These are phyloP conservation scores for Chionoecetes opilio DNA, from an alignment of 1,140 invertebrate species.

Conservation along the genomic window DNA sequence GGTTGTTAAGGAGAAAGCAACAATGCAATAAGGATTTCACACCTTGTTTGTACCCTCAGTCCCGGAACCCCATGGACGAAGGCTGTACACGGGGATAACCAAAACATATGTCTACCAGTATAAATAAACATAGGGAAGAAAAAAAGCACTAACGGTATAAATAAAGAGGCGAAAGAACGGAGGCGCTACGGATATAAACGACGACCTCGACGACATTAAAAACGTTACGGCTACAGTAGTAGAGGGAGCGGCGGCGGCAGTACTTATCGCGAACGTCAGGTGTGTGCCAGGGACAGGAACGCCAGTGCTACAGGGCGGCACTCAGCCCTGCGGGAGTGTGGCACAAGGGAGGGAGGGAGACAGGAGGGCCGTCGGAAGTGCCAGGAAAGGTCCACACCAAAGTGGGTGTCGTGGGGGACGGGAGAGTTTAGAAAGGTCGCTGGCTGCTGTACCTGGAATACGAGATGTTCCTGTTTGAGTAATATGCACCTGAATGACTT, in stretches of 20 bases:
- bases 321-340: background rate
- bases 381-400: constrained; percentile 25
- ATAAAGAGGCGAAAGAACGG: constrained; percentile 18
- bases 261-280: constrained; percentile 18
- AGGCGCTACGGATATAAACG: constrained; percentile 27
- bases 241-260: constrained; percentile 12
- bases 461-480: background rate
- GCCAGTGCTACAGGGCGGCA: constrained; percentile 1
- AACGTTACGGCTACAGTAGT: constrained; percentile 28
- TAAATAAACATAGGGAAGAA: background rate
- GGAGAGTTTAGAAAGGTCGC: constrained; percentile 17
- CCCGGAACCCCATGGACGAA: constrained; percentile 9
- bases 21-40: background rate
- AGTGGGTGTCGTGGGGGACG: constrained; percentile 10
- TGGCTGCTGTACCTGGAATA: background rate
- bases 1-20: background rate
- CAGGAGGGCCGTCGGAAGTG: constrained; percentile 22
- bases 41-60: background rate
- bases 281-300: constrained; percentile 13
- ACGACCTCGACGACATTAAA: constrained; percentile 19
- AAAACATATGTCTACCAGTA: constrained; percentile 6
- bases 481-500: no score
- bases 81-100: constrained; percentile 14
- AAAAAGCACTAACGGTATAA: constrained; percentile 16
- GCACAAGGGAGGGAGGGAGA: background rate